Base-by-base conservation (phyloP, 2,888 invertebrate species). In the Harpagoxenus sublaevis region DNA sequence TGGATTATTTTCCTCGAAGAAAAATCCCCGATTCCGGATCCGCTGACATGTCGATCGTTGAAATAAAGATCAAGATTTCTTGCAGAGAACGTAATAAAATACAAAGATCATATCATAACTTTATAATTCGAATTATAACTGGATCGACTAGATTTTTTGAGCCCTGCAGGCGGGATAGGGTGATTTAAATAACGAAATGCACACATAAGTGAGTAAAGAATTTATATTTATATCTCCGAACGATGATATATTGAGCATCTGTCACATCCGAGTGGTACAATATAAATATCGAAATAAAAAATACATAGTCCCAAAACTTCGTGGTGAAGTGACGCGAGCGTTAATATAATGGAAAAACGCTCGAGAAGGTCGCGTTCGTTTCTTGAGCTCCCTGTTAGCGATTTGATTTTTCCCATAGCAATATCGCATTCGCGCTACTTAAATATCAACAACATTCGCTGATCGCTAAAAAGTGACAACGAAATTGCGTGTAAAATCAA, bases 221-320 rank as follows among this genome's bases (percentile, higher is more conserved):
- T 70, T 70, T 78, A 77, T 77, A 78, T 78, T 66, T 15, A 51
- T 48, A 68, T 78, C n/a, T 35, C 55, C 55, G 45, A 78, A 78
- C 31, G n/a, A 45, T 3, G 3, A 66, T 66, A 65, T 65, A 48
- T 78, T 78, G 78, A 78, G 73, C 73, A 78, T 31, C 45, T 78
- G 71, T 78, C 71, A 78, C 31, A 55, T 70, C 3, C 10, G 71
- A 71, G 55, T 78, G 31, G 12, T 78, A 55, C 31, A 48, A 70
- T 78, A 70, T 70, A 78, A 78, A 78, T 70, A 55, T 71, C 8
- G 55, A 78, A 78, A 78, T 55, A 78, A 57, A 78, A 70, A 55
- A 78, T 55, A 78, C 42, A 53, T 1, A 12, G n/a, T 70, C 70
- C n/a, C n/a, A 71, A 71, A n/a, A 42, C 77, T 53, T 39, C 23